These are phyloP conservation scores for Onychomys arenicola DNA, from an alignment of 2,797 vertebrate genomes.

Conservation along the genomic window DNA sequence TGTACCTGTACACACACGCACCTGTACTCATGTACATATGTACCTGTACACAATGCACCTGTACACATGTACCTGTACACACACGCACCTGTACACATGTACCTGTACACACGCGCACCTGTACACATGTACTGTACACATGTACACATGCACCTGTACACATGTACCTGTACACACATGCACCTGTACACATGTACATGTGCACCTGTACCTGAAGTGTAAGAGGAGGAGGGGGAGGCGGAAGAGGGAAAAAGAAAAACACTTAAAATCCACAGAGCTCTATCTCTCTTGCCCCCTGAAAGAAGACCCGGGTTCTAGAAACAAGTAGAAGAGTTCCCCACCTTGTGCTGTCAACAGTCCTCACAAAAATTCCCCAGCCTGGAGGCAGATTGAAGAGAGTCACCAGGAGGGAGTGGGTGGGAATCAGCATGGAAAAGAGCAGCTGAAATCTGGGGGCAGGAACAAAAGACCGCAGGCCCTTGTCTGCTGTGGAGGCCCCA, in stretches of 20 bases:
- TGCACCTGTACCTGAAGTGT: not conserved
- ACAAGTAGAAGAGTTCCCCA: not conserved
- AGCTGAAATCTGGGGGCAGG: not conserved
- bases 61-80: no score
- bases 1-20: not conserved
- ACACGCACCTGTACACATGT: not conserved
- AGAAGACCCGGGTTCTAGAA: not conserved
- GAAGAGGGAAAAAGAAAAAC: not conserved
- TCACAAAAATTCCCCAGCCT: not conserved
- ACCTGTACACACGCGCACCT: no score
- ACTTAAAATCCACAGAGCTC: not conserved
- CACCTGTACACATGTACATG: no score
- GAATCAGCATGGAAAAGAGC: not conserved
- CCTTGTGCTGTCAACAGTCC: not conserved
- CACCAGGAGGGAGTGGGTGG: not conserved
- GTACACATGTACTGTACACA: not conserved
- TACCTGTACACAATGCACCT: not conserved
- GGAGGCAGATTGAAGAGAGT: not conserved
- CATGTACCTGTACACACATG: not conserved
- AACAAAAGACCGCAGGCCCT: not conserved
- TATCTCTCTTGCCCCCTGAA: not conserved
- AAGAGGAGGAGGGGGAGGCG: not conserved
- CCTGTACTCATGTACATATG: no score
- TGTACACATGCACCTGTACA: no score
- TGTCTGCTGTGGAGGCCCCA: not conserved